Percentiles rank a stretch among this genome's conserved stretches.
Conservation (phyloP, 1,140 invertebrate genomes). For the Radopholus similis region DNA sequence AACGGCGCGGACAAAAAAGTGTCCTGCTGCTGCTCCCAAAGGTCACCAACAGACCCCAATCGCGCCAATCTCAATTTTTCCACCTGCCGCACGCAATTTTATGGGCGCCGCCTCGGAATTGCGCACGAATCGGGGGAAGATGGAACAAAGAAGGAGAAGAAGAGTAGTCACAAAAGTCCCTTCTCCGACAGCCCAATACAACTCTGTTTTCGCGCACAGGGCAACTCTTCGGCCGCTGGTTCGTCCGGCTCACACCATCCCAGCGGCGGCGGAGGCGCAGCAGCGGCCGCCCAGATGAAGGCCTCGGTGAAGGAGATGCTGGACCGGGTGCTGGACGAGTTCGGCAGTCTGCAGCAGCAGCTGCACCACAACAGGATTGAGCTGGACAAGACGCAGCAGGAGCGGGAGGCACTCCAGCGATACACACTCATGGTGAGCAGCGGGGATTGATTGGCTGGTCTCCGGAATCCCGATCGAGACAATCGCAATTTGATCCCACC, state of each 20-base stretch:
- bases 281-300: constrained; percentile 19
- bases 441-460: background rate
- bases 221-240: background rate
- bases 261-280: background rate
- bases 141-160: background rate
- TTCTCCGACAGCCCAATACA: background rate
- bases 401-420: constrained; percentile 25
- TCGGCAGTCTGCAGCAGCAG: constrained; percentile 14
- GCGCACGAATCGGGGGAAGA: background rate
- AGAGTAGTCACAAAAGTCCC: background rate
- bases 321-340: constrained; percentile 31
- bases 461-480: too few species aligned
- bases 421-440: constrained; percentile 12
- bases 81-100: too few species aligned
- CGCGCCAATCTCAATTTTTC: too few species aligned
- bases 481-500: background rate
- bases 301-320: constrained; percentile 21
- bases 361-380: constrained; percentile 27
- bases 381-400: constrained; percentile 28
- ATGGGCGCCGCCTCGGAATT: background rate
- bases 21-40: too few species aligned
- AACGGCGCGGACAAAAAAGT: too few species aligned
- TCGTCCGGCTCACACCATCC: background rate
- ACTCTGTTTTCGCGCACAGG: background rate
- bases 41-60: too few species aligned